phyloP scores from a whole-genome alignment of 2,888 invertebrate genomes.

The Lobophora halterata region DNA sequence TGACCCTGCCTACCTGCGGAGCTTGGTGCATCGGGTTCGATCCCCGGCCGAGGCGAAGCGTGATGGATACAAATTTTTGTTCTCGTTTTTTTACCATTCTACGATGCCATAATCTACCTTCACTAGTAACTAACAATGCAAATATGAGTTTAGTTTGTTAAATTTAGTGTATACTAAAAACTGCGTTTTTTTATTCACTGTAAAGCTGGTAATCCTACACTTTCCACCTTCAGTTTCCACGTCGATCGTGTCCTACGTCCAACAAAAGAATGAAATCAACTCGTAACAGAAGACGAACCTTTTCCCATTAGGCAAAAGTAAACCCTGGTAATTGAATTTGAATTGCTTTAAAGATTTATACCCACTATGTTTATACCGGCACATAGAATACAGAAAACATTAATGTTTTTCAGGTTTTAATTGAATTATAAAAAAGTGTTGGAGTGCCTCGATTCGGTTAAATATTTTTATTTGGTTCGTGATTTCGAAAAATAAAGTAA shows the following conservation, averaged over 20 bases:
- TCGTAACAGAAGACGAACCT: conserved; percentile 59
- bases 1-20: too few species aligned
- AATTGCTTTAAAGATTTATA: conserved; percentile 75
- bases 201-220: background rate
- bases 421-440: conserved; percentile 48
- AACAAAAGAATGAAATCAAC: conserved; percentile 63
- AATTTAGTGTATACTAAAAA: too few species aligned
- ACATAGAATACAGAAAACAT: conserved; percentile 51
- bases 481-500: conserved; percentile 6
- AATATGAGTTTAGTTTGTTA: too few species aligned
- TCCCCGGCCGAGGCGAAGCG: too few species aligned
- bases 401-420: conserved; percentile 52
- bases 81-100: too few species aligned
- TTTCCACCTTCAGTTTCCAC: conserved; percentile 22
- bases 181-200: conserved; percentile 1
- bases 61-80: too few species aligned
- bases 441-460: conserved; percentile 31
- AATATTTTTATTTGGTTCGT: conserved; percentile 16
- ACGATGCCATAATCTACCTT: too few species aligned
- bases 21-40: too few species aligned
- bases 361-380: conserved; percentile 51
- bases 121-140: too few species aligned
- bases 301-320: conserved; percentile 69
- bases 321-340: conserved; percentile 75
- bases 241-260: conserved; percentile 53